Conservation (phyloP, 2,113 vertebrate genomes). For the Laticauda colubrina region DNA sequence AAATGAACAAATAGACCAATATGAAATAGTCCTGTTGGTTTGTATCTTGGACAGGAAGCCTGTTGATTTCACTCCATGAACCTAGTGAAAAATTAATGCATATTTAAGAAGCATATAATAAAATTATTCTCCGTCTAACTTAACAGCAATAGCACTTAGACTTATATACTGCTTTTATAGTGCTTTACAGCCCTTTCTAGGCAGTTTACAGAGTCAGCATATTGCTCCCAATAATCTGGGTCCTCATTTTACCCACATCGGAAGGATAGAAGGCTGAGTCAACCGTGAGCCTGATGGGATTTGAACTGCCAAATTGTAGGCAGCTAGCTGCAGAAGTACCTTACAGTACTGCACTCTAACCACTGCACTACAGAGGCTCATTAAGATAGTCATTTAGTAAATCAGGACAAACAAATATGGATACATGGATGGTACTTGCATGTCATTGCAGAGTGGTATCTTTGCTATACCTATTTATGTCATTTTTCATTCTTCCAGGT, state of each 20-base stretch:
- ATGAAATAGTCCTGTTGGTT: neutral
- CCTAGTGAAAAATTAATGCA: neutral
- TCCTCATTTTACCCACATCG: too few relatives aligned
- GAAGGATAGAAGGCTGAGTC: too few relatives aligned
- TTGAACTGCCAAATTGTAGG: too few relatives aligned
- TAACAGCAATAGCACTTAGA: too few relatives aligned
- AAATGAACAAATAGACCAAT: neutral
- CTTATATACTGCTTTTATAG: too few relatives aligned
- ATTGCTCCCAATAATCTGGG: too few relatives aligned
- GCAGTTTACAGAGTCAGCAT: too few relatives aligned
- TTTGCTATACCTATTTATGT: constrained; percentile 17
- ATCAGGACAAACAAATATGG: neutral
- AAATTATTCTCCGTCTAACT: neutral
- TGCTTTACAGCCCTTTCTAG: too few relatives aligned
- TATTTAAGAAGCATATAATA: neutral
- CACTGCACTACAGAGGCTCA: too few relatives aligned
- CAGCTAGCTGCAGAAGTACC: too few relatives aligned
- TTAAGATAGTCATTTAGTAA: neutral
- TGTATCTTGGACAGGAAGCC: neutral
- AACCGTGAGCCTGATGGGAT: too few relatives aligned
- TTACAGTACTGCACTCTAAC: too few relatives aligned
- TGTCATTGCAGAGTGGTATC: neutral
- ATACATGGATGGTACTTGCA: neutral
- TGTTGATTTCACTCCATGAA: neutral
- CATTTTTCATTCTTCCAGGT: constrained; percentile 73